Percentiles rank a stretch among this genome's conserved stretches.
These are phyloP conservation scores for Dicrostonyx torquatus DNA, from an alignment of 2,797 vertebrate genomes.

Conservation along the genomic window DNA sequence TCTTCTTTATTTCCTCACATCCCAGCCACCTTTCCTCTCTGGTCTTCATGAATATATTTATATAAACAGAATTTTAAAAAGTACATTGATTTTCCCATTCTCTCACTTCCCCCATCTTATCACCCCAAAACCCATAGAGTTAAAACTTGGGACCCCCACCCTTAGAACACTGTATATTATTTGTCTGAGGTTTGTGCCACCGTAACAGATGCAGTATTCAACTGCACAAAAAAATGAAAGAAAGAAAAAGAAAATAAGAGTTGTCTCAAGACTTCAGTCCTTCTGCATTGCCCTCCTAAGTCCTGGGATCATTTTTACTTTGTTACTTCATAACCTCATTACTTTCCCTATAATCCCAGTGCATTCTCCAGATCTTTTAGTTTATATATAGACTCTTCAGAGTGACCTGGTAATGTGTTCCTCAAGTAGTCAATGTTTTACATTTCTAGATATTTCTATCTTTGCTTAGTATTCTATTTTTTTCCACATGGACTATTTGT, in stretches of 20 bases:
- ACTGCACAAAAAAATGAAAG: constrained; percentile 91
- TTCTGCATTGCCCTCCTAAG: neutral
- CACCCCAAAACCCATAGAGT: constrained; percentile 58
- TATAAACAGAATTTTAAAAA: constrained; percentile 89
- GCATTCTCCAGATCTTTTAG: neutral
- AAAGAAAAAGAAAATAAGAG: neutral
- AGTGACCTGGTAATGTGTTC: neutral
- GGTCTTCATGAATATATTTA: constrained; percentile 88
- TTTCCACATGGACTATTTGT: neutral
- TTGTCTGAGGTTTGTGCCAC: constrained; percentile 89
- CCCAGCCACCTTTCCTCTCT: constrained; percentile 69
- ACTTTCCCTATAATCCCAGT: neutral
- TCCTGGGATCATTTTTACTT: neutral
- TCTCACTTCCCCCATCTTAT: constrained; percentile 67
- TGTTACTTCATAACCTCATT: neutral
- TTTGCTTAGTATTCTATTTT: neutral
- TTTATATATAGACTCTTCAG: neutral
- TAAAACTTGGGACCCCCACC: constrained; percentile 58
- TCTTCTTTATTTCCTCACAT: constrained; percentile 70
- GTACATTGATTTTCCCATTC: neutral
- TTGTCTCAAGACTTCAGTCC: neutral
- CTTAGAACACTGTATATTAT: constrained; percentile 81
- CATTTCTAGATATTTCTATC: neutral
- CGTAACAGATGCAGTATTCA: constrained; percentile 96
- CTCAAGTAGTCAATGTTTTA: neutral